Conservation (phyloP, 1,140 invertebrate genomes). For the Odontomachus brunneus region DNA sequence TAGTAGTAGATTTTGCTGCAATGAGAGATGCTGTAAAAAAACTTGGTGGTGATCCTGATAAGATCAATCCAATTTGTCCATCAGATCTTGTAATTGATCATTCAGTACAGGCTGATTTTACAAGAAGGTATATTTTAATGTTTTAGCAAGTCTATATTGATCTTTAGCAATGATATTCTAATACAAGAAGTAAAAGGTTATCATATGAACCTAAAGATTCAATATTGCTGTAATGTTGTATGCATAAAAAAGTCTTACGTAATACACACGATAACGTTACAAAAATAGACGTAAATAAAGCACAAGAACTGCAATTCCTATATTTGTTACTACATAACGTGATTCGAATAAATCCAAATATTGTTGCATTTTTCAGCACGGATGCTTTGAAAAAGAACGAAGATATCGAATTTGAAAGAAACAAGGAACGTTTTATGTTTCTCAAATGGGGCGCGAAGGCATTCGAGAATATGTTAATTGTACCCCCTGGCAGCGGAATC, state of each 20-base stretch:
- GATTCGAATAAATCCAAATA: conserved; percentile 4
- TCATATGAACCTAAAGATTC: neutral
- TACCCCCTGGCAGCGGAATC: conserved; percentile 99
- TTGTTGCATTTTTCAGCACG: conserved; percentile 85
- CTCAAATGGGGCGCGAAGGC: conserved; percentile 99
- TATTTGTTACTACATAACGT: neutral
- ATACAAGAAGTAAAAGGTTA: conserved; percentile 42
- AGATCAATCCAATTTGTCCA: conserved; percentile 98
- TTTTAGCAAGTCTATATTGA: neutral
- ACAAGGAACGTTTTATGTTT: conserved; percentile 98
- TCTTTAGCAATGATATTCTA: conserved; percentile 26
- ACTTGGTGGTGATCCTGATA: conserved; percentile 94
- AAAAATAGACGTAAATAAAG: neutral
- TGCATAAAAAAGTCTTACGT: conserved; percentile 3
- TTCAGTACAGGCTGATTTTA: conserved; percentile 98
- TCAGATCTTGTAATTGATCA: conserved; percentile 99
- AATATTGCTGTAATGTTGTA: neutral
- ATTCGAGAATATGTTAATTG: conserved; percentile 98
- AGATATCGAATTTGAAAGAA: conserved; percentile 97
- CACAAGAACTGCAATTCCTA: neutral
- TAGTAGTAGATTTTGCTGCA: conserved; percentile 99
- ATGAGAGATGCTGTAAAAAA: conserved; percentile 98
- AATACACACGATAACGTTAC: conserved; percentile 24
- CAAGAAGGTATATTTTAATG: conserved; percentile 89
- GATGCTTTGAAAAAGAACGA: conserved; percentile 97